Evolutionary conservation across 1,140 invertebrate genomes (phyloP).

Genomic region (Vanessa tameamea): DNA sequence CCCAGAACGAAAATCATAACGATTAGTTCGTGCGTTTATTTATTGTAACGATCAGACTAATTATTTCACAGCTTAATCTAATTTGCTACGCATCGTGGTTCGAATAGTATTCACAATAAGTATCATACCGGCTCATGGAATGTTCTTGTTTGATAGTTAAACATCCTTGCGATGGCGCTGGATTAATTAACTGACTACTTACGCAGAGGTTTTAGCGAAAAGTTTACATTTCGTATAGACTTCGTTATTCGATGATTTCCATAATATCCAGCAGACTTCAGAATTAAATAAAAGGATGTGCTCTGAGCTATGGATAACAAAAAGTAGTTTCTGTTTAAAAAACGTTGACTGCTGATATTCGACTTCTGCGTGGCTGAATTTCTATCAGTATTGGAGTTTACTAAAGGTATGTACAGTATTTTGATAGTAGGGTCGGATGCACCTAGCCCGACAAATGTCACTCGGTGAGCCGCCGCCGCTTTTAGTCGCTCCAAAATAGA

Average conservation of each 20-base stretch:
- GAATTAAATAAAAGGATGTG: too few relatives aligned
- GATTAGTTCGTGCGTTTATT: slow-evolving; percentile 54
- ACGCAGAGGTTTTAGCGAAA: background rate
- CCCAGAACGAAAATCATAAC: slow-evolving; percentile 32
- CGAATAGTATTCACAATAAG: slow-evolving; percentile 38
- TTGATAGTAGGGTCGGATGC: slow-evolving; percentile 70
- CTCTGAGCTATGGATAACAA: background rate
- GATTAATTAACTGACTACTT: background rate
- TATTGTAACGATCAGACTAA: slow-evolving; percentile 57
- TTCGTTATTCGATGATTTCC: too few relatives aligned
- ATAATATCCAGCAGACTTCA: too few relatives aligned
- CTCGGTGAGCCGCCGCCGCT: slow-evolving; percentile 69
- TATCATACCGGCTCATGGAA: slow-evolving; percentile 27
- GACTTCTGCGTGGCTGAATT: background rate
- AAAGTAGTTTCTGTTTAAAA: background rate
- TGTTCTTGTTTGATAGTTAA: slow-evolving; percentile 18
- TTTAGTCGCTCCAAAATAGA: slow-evolving; percentile 79
- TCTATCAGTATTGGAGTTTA: slow-evolving; percentile 11
- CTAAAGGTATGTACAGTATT: slow-evolving; percentile 45
- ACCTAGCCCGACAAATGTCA: slow-evolving; percentile 77
- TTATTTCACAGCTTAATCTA: slow-evolving; percentile 69
- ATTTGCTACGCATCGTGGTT: slow-evolving; percentile 57
- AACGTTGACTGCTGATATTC: background rate
- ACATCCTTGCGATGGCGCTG: slow-evolving; percentile 5
- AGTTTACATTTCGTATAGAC: background rate